phyloP scores from a whole-genome alignment of 2,797 vertebrate species.

The Sebastes flavidus region DNA sequence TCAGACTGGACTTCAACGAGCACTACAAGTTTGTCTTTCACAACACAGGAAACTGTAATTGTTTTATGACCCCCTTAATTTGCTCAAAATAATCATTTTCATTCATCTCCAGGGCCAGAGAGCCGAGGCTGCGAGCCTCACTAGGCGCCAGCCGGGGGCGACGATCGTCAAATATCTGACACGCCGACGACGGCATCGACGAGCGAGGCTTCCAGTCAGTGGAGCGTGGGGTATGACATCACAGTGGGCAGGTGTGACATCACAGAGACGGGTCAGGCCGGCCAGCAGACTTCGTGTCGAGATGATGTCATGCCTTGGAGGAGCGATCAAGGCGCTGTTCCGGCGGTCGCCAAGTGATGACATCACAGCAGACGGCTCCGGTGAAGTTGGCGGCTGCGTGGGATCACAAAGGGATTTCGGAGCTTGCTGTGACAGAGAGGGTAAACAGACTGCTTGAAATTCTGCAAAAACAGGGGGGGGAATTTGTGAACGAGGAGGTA shows the following conservation, averaged over 20 bases:
- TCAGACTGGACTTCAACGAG: slow-evolving; percentile 97
- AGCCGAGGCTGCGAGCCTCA: slow-evolving; percentile 91
- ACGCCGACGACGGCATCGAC: not conserved
- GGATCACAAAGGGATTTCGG: not conserved
- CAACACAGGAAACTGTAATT: not conserved
- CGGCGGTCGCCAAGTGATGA: slow-evolving; percentile 44
- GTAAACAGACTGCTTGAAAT: not conserved
- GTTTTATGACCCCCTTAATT: not conserved
- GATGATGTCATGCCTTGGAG: slow-evolving; percentile 57
- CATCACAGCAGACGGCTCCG: slow-evolving; percentile 30
- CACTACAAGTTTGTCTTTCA: slow-evolving; percentile 85
- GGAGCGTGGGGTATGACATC: slow-evolving; percentile 20
- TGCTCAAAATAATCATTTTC: not conserved
- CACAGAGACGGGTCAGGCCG: not conserved
- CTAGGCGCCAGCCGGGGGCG: slow-evolving; percentile 88
- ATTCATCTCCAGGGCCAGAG: slow-evolving; percentile 84
- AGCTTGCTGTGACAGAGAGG: not conserved
- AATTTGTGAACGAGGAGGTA: not conserved
- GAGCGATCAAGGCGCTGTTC: not conserved
- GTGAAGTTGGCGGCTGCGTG: not conserved
- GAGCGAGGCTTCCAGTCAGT: not conserved
- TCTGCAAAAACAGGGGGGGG: not conserved
- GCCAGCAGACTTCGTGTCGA: slow-evolving; percentile 1
- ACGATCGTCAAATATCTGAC: slow-evolving; percentile 88
- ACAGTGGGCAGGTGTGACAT: slow-evolving; percentile 18